Base-by-base conservation (phyloP, 2,888 invertebrate genomes). In the Zaprionus obscuricornis region DNA sequence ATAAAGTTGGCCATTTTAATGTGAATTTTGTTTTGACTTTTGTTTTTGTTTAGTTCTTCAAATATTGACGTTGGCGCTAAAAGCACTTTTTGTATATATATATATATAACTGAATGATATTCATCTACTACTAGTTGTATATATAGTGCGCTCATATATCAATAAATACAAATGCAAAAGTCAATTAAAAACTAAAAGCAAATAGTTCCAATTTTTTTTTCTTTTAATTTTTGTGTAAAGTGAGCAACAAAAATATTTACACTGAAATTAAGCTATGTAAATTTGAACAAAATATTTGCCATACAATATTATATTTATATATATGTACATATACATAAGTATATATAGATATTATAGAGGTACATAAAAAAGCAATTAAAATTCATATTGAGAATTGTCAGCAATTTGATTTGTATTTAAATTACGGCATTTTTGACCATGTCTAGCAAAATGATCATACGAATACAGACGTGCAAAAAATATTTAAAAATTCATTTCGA, bases 361-460 rank as follows among this genome's bases (percentile, higher is more conserved):
- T 27, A 8, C 31, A 73, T 51, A 49, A 63, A 81, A 78, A 63
- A 45, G 68, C 62, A 79, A 77, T 70, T 76, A 55, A 75, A 75
- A 60, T 29, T 54, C 49, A 16, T 29, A 31, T 10, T 43, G 45
- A 36, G 29, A 51, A 64, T 33, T 66, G 82, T 82, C 78, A 58
- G 60, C 74, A 45, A 52, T 81, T 84, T 78, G 78, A 78, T 78
- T 85, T 82, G 85, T 82, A n/a, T n/a, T 66, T 59, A 66, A 77
- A 56, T 58, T 74, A 63, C 31, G 67, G 54, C 51, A 71, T 74
- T 77, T n/a, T n/a, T 64, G 82, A 78, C 85, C 66, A 58, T 82
- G 78, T 66, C 68, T 50, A 64, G 62, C n/a, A n/a, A 45, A 51
- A 69, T 66, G 45, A 55, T 74, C 59, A 51, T 58, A 56, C 43